Conservation (phyloP, 2,888 invertebrate genomes). For the Argyra leucocephala region DNA sequence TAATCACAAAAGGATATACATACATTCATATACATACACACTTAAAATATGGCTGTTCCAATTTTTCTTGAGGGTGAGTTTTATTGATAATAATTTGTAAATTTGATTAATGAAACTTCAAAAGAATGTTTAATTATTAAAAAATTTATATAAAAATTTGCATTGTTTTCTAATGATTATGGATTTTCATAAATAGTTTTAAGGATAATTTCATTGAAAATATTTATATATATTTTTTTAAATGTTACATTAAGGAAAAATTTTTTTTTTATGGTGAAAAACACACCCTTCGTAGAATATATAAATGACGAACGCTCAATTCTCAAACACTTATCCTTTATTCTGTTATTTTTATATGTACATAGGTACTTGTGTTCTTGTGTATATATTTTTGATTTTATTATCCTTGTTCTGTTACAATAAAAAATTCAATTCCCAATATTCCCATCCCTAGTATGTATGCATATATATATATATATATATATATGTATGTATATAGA, state of each 20-base stretch:
- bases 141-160: neutral
- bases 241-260: neutral
- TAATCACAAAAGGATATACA: neutral
- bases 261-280: conserved; percentile 6
- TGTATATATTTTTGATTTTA: neutral
- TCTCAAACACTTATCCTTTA: neutral
- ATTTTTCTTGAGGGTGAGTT: conserved; percentile 23
- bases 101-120: neutral
- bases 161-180: too few relatives aligned
- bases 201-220: neutral
- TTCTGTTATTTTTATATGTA: neutral
- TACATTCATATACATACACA: too few relatives aligned
- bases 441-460: neutral
- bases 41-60: conserved; percentile 23
- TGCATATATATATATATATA: too few relatives aligned
- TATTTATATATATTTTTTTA: neutral
- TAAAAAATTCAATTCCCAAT: neutral
- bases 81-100: too few relatives aligned
- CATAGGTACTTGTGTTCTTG: neutral
- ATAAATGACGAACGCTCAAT: neutral
- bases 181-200: neutral
- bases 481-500: too few relatives aligned
- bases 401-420: neutral
- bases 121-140: neutral
- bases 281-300: conserved; percentile 9